Conservation (phyloP, 2,113 vertebrate genomes). For the Amblyornis subalaris region DNA sequence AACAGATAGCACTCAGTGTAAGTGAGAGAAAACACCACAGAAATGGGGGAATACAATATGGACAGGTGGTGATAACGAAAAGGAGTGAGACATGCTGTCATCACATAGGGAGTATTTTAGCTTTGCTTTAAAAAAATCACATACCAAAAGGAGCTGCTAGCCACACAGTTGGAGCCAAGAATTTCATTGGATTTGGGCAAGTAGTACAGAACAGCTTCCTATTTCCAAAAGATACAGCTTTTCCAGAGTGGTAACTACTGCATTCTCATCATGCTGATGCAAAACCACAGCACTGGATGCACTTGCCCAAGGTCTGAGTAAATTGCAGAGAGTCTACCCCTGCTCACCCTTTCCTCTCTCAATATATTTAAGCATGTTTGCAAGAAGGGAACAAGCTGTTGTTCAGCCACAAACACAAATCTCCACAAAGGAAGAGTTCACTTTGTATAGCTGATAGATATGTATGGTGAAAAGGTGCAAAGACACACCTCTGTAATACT, state of each 20-base stretch:
- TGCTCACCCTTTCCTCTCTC: neutral
- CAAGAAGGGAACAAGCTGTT: neutral
- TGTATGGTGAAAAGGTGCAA: neutral
- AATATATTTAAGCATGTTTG: neutral
- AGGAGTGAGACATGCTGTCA: slow-evolving; percentile 28
- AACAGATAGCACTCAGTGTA: neutral
- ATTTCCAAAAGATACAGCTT: neutral
- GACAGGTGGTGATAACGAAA: neutral
- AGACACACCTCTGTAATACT: neutral
- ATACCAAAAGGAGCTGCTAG: slow-evolving; percentile 5
- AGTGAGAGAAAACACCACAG: neutral
- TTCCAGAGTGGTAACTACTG: neutral
- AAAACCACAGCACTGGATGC: neutral
- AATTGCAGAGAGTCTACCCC: neutral
- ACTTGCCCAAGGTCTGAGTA: neutral
- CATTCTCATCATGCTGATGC: neutral
- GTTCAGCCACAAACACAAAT: neutral
- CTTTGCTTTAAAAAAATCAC: neutral
- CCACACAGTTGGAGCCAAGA: neutral
- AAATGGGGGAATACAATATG: neutral
- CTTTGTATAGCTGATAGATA: neutral
- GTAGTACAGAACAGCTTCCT: neutral
- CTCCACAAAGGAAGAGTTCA: neutral
- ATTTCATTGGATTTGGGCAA: neutral
- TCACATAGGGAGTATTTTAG: neutral